These are phyloP conservation scores for Tarsius wallacei DNA, from an alignment of 2,797 vertebrate species.

Conservation along the genomic window DNA sequence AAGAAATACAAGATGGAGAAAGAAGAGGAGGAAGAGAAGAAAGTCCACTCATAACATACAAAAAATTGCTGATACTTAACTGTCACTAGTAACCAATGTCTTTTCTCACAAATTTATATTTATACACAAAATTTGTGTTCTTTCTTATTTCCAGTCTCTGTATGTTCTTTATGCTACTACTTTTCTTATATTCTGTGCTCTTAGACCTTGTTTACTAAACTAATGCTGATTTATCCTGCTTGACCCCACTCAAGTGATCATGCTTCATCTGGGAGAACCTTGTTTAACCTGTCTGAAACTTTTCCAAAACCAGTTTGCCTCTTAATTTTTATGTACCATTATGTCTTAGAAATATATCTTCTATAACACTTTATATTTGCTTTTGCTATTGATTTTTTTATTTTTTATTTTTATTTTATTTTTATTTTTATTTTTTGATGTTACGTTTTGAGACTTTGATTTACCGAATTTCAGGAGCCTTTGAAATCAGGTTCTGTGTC, in stretches of 20 bases:
- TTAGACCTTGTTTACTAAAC: not conserved
- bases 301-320: not conserved
- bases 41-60: not conserved
- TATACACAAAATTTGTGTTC: accelerated
- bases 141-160: not conserved
- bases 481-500: not conserved
- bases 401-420: not conserved
- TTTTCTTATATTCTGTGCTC: not conserved
- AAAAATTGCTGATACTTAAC: not conserved
- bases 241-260: not conserved
- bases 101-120: not conserved
- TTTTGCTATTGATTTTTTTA: not conserved
- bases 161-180: not conserved
- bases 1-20: not conserved
- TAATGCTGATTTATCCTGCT: not conserved
- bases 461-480: not conserved
- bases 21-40: not conserved
- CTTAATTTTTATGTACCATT: not conserved
- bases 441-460: no score
- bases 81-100: not conserved
- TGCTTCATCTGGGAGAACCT: not conserved
- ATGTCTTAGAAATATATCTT: not conserved
- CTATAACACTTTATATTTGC: not conserved
- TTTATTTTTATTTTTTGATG: no score
- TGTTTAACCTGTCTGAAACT: not conserved